Conservation (phyloP, 23 tunicate species). For the Oikopleura vanhoeffeni region DNA sequence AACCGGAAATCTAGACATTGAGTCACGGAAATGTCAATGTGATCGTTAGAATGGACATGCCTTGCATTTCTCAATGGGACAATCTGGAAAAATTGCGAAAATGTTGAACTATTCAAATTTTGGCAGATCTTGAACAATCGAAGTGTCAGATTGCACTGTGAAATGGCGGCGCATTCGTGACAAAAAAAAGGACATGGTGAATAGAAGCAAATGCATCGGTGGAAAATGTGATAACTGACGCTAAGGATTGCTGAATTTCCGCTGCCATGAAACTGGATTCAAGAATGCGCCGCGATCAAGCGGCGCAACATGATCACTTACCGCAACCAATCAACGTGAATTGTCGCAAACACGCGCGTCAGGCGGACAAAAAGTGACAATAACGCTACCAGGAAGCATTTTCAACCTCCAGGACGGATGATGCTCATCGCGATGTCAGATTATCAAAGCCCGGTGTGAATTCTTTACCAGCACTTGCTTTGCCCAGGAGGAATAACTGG, state of each 20-base stretch:
- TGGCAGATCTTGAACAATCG: slow-evolving; percentile 43
- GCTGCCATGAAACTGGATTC: neutral
- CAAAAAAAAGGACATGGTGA: slow-evolving; percentile 35
- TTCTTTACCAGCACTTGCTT: slow-evolving; percentile 44
- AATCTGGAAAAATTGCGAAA: slow-evolving; percentile 61
- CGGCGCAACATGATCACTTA: neutral
- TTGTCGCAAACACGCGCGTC: neutral
- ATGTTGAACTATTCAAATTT: slow-evolving; percentile 57
- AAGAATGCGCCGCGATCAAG: neutral
- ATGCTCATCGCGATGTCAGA: slow-evolving; percentile 47
- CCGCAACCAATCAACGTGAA: neutral
- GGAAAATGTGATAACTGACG: slow-evolving; percentile 65
- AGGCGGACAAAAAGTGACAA: neutral
- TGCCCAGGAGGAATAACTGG: slow-evolving; percentile 96
- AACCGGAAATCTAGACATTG: neutral
- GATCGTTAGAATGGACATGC: neutral
- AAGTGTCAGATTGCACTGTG: slow-evolving; percentile 51
- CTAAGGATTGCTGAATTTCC: slow-evolving; percentile 50
- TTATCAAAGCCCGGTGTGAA: slow-evolving; percentile 57
- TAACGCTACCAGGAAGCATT: neutral
- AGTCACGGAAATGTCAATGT: neutral
- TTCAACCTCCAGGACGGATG: neutral
- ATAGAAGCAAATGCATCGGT: slow-evolving; percentile 79
- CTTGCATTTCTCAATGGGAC: slow-evolving; percentile 18
- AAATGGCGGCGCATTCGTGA: slow-evolving; percentile 57